Conservation (phyloP, 2,888 invertebrate species). For the Trisateles emortualis region DNA sequence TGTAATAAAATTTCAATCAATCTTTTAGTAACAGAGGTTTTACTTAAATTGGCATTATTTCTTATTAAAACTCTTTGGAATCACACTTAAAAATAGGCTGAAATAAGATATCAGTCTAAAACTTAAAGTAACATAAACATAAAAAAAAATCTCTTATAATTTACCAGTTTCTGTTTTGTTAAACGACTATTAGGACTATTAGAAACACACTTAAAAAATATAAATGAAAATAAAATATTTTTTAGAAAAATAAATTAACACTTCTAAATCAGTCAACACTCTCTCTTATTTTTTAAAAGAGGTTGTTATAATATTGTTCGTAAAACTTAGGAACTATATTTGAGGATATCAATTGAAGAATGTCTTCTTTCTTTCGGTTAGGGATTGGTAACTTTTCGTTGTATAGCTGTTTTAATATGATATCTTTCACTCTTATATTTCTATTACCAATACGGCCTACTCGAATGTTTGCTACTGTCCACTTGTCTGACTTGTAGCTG, state of each 20-base stretch:
- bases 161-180: no score
- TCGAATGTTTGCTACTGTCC: conserved; percentile 17
- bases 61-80: conserved; percentile 14
- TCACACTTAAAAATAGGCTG: conserved; percentile 17
- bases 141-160: no score
- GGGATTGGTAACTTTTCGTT: conserved; percentile 25
- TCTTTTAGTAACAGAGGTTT: no score
- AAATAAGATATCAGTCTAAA: no score
- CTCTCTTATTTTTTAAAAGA: conserved; percentile 25
- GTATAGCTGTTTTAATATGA: conserved; percentile 16
- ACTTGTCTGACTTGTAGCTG: conserved; percentile 7
- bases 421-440: conserved; percentile 14
- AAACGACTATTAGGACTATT: no score
- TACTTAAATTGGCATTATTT: conserved; percentile 14
- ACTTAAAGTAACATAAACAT: no score
- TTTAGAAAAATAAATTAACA: conserved; percentile 9
- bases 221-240: conserved; percentile 10
- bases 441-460: conserved; percentile 15
- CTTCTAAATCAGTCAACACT: conserved; percentile 21
- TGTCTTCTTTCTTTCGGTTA: conserved; percentile 28
- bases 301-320: conserved; percentile 30
- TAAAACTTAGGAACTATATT: conserved; percentile 35
- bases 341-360: conserved; percentile 29
- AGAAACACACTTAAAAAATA: conserved; percentile 16
- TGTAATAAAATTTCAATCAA: no score